These are phyloP conservation scores for Holothuria glaberrima DNA, from an alignment of 35 echinoderm and acorn worm species.

Conservation along the genomic window DNA sequence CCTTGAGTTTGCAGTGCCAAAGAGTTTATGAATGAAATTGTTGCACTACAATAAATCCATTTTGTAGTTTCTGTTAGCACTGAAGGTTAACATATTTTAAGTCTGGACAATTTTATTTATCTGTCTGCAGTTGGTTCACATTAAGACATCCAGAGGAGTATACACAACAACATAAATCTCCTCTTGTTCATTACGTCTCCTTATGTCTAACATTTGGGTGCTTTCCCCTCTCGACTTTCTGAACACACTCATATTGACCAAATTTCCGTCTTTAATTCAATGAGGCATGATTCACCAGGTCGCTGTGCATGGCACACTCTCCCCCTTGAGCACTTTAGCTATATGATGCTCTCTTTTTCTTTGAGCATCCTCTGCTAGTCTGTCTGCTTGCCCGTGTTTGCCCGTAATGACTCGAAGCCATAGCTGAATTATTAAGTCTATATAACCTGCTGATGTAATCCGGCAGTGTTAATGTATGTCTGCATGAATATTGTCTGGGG, in stretches of 20 bases:
- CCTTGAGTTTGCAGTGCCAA: too few species aligned
- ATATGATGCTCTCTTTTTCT: constrained; percentile 19
- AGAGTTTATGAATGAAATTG: too few species aligned
- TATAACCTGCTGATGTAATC: constrained; percentile 59
- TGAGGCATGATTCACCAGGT: constrained; percentile 57
- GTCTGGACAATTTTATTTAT: neutral
- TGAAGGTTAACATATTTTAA: neutral
- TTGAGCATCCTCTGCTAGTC: neutral
- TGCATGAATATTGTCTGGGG: constrained; percentile 53
- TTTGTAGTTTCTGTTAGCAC: neutral
- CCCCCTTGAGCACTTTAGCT: constrained; percentile 54
- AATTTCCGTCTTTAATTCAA: constrained; percentile 47
- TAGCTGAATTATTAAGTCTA: constrained; percentile 33
- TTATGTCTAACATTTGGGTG: neutral
- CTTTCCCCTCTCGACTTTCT: constrained; percentile 23
- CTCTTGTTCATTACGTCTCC: too few species aligned
- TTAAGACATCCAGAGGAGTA: neutral
- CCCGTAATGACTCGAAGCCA: constrained; percentile 13
- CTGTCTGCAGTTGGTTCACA: neutral
- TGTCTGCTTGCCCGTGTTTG: constrained; percentile 30
- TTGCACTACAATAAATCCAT: too few species aligned
- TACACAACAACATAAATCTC: neutral
- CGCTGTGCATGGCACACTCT: constrained; percentile 46
- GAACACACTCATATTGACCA: constrained; percentile 32
- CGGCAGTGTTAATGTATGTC: constrained; percentile 56